These are phyloP conservation scores for Heliconius hewitsoni DNA, from an alignment of 1,140 invertebrate species.

Conservation along the genomic window DNA sequence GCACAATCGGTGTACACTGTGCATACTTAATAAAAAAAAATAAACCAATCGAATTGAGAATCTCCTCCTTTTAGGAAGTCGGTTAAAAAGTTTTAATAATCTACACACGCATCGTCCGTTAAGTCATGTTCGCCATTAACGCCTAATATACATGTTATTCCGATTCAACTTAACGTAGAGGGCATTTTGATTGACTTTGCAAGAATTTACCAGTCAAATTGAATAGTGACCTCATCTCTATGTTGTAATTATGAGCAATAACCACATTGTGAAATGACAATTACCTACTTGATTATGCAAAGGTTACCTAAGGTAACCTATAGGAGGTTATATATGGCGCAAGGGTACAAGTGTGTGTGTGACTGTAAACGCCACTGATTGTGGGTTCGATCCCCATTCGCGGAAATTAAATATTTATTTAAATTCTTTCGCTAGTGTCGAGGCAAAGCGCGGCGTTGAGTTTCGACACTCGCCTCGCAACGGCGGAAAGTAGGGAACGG, in stretches of 20 bases:
- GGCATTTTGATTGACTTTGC: not conserved
- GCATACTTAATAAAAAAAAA: no score
- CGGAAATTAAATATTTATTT: no score
- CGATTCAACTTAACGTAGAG: not conserved
- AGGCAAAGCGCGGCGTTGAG: no score
- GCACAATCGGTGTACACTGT: no score
- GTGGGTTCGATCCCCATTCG: no score
- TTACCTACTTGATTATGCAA: not conserved
- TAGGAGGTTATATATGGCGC: not conserved
- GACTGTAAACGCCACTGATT: no score
- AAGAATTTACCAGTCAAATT: slow-evolving; percentile 5
- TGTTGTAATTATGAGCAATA: not conserved
- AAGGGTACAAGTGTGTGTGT: no score
- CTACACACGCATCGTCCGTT: not conserved
- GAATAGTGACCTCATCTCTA: not conserved
- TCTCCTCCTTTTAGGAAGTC: not conserved
- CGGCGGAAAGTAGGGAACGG: no score
- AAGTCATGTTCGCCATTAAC: not conserved
- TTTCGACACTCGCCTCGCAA: no score
- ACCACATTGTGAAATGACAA: not conserved
- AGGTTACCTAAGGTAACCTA: not conserved
- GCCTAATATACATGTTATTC: not conserved
- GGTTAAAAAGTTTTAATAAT: no score
- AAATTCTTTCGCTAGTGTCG: no score
- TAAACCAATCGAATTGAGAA: no score